Base-by-base conservation (phyloP, 2,113 vertebrate species). In the Siniperca chuatsi region DNA sequence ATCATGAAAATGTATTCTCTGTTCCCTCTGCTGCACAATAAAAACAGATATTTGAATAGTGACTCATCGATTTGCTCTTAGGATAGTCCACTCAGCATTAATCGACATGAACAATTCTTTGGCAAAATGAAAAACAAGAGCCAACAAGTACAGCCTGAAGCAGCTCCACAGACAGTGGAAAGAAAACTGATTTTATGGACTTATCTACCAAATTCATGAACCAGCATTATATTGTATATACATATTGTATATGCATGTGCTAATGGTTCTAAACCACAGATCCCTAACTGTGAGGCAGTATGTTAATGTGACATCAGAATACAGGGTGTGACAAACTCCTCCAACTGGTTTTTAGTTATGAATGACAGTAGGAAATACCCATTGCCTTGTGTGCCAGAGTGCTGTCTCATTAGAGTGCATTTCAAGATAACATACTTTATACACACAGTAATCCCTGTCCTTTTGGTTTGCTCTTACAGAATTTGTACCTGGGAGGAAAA, bases 101-200 rank as follows among this genome's bases (percentile, higher is more conserved):
- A 57, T 65, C 21, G 0, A 76, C 42, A 61, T 42, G 16, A 82
- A 42, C 65, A 72, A 0, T 37, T 40, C 2, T 77, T 58, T 88
- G 68, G 23, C 35, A 70, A 77, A 73, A 61, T 4, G n/a, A 40
- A 67, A 50, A 82, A 65, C 9, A 10, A 29, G 21, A 64, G 65
- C 71, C 48, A 73, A 70, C 15, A 78, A 12, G 50, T 75, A 58
- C 23, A 75, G 48, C 54, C 69, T 78, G 64, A 35, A 86, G 64
- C 11, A 1, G 52, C 57, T 67, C 42, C 68, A 52, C 16, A 33
- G 42, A 35, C 2, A 69, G 65, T 10, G 6, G 23, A 66, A 10
- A 58, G 46, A 20, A 85, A 61, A 79, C 12, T 6, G 9, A 52
- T 65, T 72, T 60, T 33, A 64, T 57, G 46, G 9, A n/a, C 33